Percentiles rank a stretch among this genome's conserved stretches.
Conservation (phyloP, 2,797 vertebrate genomes). For the Carcharodon carcharias region DNA sequence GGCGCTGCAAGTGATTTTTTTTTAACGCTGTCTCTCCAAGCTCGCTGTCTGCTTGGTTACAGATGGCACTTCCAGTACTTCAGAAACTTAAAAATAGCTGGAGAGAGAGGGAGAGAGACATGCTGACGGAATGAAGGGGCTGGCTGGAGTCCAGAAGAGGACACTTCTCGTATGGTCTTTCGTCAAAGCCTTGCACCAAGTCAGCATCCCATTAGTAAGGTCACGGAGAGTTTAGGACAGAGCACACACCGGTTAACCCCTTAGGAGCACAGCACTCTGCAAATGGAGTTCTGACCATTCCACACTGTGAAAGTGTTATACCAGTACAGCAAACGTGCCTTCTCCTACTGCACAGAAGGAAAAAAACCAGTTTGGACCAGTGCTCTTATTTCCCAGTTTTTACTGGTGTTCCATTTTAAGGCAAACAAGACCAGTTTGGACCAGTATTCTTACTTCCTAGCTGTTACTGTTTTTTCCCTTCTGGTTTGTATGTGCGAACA, state of each 20-base stretch:
- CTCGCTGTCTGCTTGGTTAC: background rate
- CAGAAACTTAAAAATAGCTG: background rate
- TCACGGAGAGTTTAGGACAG: conserved; percentile 21
- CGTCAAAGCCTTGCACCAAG: background rate
- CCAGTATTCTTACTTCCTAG: too few relatives aligned
- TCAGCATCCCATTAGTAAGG: background rate
- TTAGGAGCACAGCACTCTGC: background rate
- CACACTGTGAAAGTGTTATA: background rate
- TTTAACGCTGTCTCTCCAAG: background rate
- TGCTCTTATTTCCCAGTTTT: too few relatives aligned
- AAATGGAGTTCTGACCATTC: background rate
- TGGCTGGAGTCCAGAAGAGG: background rate
- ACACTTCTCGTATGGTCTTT: background rate
- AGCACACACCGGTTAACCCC: background rate
- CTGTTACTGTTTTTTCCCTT: too few relatives aligned
- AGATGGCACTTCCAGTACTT: background rate
- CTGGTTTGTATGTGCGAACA: too few relatives aligned
- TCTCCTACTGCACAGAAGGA: too few relatives aligned
- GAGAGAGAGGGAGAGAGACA: background rate
- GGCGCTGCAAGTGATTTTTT: background rate
- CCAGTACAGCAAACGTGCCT: background rate
- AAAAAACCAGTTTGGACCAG: too few relatives aligned
- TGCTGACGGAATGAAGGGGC: background rate
- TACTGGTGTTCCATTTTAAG: too few relatives aligned
- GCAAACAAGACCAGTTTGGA: too few relatives aligned